Percentiles rank a stretch among this genome's conserved stretches.
These are phyloP conservation scores for Lamellibrachia columna DNA, from an alignment of 2,888 invertebrate genomes.

Conservation along the genomic window DNA sequence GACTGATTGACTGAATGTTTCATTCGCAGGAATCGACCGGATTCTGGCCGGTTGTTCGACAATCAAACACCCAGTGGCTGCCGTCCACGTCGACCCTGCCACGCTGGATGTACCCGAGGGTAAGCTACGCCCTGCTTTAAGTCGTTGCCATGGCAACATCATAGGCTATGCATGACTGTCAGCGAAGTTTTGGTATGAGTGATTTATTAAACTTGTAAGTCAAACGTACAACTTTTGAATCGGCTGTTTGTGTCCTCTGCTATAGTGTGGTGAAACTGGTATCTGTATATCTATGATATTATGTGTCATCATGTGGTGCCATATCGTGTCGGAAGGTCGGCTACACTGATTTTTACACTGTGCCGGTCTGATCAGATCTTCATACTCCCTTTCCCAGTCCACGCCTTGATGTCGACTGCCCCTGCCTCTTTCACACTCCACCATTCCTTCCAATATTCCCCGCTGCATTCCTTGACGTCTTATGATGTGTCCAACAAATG, in stretches of 20 bases:
- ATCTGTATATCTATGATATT: too few relatives aligned
- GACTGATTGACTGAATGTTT: neutral
- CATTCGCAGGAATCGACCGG: conserved; percentile 39
- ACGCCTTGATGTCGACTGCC: too few relatives aligned
- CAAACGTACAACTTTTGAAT: neutral
- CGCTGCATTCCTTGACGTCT: too few relatives aligned
- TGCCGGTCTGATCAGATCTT: too few relatives aligned
- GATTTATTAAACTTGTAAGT: neutral
- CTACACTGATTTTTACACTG: too few relatives aligned
- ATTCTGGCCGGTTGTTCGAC: conserved; percentile 37
- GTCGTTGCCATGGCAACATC: neutral
- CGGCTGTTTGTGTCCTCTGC: neutral
- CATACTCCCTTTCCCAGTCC: too few relatives aligned
- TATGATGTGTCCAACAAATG: too few relatives aligned
- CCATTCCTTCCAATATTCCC: too few relatives aligned
- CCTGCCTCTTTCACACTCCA: too few relatives aligned
- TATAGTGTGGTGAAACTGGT: neutral
- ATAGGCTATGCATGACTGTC: neutral
- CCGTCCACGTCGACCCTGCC: conserved; percentile 29
- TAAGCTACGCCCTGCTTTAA: neutral
- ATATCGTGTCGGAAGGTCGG: too few relatives aligned
- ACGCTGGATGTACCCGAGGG: conserved; percentile 37
- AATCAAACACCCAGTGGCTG: conserved; percentile 6
- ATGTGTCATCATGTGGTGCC: too few relatives aligned
- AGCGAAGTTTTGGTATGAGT: neutral